These are phyloP conservation scores for Pterocles orientalis DNA, from an alignment of 2,113 vertebrate species.

Conservation along the genomic window DNA sequence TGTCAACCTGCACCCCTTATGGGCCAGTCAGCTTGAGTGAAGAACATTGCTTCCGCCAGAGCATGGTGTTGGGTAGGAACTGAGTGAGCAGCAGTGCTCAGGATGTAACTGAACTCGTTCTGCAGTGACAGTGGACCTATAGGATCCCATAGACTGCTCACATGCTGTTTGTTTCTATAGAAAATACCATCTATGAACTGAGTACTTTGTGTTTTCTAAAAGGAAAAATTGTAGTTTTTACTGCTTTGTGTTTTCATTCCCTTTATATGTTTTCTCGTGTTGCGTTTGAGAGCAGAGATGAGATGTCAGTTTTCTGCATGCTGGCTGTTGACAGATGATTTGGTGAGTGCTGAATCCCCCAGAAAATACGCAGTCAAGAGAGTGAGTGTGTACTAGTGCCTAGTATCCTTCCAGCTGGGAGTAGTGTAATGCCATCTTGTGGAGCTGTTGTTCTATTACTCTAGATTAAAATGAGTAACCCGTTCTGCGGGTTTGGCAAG, in stretches of 20 bases:
- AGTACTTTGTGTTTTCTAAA: neutral
- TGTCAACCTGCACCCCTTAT: neutral
- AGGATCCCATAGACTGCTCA: neutral
- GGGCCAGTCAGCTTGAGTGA: neutral
- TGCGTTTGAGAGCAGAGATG: neutral
- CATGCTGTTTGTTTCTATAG: neutral
- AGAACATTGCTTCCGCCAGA: neutral
- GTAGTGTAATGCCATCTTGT: constrained; percentile 21
- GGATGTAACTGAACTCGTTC: neutral
- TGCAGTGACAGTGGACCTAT: neutral
- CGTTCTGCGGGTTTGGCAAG: neutral
- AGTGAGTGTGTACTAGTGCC: neutral
- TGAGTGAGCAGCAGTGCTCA: neutral
- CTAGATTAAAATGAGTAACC: neutral
- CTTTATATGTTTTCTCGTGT: neutral
- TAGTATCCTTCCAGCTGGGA: fast-evolving
- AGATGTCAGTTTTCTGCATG: neutral
- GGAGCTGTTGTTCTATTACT: neutral
- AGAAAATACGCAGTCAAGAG: neutral
- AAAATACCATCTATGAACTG: neutral
- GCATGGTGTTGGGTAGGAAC: neutral
- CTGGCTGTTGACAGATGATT: neutral
- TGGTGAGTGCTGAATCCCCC: neutral
- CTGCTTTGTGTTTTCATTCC: neutral
- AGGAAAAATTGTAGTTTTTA: neutral